Base-by-base conservation (phyloP, 1,140 invertebrate genomes). In the Delia radicum region DNA sequence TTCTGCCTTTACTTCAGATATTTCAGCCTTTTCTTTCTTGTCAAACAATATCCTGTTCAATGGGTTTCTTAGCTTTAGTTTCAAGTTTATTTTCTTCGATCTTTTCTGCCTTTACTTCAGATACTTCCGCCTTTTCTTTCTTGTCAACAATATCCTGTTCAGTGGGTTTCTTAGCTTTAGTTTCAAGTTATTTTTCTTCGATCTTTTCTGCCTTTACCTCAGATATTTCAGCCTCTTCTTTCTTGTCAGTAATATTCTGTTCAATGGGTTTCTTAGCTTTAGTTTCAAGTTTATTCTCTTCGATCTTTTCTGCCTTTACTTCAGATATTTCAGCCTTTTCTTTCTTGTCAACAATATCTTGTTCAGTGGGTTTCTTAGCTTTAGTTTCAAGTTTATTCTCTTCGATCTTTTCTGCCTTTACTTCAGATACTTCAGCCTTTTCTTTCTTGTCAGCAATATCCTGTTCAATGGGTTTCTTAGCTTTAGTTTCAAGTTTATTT, bases 101-200 rank as follows among this genome's bases (percentile, higher is more conserved):
- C 71, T 80, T 75, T 75, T 80, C 46, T 24, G 42, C 4, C 6
- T 75, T 78, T 24, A 55, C 62, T 42, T 65, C 62, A 48, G 29
- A 24, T 67, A 55, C 28, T 71, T 73, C 48, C 5, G 37, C 29
- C 28, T n/a, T 61, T 0, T 69, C n/a, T 13, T 28, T 3, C 5
- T 75, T 33, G 13, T 27, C 7, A 15, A 24, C 27, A 0, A 28
- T 13, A 21, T 31, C 42, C 21, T 29, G n/a, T 74, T 78, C 28
- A 42, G 80, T 75, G 12, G 79, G 74, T 61, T 78, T 69, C 77
- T 77, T 48, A 33, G 77, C 71, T 78, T 80, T 69, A 73, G 55
- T 24, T 63, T 79, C 67, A 31, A 75, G 33, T 73, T 76, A 73
- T 73, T 78, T 78, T 46, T 79, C 74, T 74, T 78, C 76, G 69